Percentiles rank a stretch among this genome's conserved stretches.
Evolutionary conservation across 2,797 vertebrate species (phyloP).

Genomic region (Ambastaia sidthimunki): DNA sequence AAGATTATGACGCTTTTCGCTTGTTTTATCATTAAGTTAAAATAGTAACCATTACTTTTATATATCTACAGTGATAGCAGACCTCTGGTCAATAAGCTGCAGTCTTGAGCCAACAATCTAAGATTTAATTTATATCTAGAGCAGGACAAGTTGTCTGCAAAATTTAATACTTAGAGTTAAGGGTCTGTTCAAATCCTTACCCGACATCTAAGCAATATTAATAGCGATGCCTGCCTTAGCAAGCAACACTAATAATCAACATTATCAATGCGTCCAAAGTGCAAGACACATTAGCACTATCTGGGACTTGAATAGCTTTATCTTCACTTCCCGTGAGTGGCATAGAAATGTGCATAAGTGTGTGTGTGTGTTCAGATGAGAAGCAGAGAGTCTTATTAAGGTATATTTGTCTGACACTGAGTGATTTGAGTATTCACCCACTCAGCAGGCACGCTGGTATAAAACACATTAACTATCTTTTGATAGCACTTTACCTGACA

Average conservation of each 20-base stretch:
- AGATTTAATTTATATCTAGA: too few species aligned
- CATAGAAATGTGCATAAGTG: conserved; percentile 76
- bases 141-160: background rate
- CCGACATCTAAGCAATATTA: background rate
- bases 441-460: conserved; percentile 83
- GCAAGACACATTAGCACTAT: background rate
- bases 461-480: conserved; percentile 84
- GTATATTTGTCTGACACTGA: conserved; percentile 79
- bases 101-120: too few species aligned
- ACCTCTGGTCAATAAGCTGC: too few species aligned
- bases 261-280: conserved; percentile 8
- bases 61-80: too few species aligned
- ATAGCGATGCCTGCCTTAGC: background rate
- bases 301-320: background rate
- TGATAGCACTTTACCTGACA: conserved; percentile 82
- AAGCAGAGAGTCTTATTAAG: conserved; percentile 80
- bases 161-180: background rate
- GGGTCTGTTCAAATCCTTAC: background rate
- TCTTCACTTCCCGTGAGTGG: conserved; percentile 66
- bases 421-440: conserved; percentile 83
- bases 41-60: too few species aligned
- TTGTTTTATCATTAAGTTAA: too few species aligned
- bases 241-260: background rate
- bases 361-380: conserved; percentile 79
- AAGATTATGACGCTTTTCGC: too few species aligned